These are phyloP conservation scores for Chironomus tentans DNA, from an alignment of 2,888 invertebrate species.

Conservation along the genomic window DNA sequence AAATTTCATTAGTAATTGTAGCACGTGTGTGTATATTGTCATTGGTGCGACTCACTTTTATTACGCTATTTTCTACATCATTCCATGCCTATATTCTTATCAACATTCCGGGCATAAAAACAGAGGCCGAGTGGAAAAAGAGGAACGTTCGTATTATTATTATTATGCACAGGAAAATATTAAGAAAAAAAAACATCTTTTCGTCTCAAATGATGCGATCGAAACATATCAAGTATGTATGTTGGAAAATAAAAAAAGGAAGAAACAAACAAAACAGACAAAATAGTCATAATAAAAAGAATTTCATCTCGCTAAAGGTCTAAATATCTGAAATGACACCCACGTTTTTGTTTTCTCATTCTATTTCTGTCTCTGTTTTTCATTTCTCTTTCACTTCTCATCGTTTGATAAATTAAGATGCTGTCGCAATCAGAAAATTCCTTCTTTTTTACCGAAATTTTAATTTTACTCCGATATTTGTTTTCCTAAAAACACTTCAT, in stretches of 20 bases:
- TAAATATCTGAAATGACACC: background rate
- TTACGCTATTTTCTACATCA: background rate
- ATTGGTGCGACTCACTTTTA: background rate
- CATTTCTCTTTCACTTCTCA: background rate
- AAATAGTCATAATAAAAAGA: background rate
- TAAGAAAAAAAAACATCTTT: background rate
- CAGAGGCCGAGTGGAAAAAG: background rate
- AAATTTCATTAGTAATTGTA: background rate
- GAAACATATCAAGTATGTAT: too few relatives aligned
- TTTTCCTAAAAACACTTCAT: background rate
- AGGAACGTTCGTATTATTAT: background rate
- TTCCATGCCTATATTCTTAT: background rate
- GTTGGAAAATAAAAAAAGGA: too few relatives aligned
- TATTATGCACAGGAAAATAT: background rate
- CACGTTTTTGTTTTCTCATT: conserved; percentile 4
- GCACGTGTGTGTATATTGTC: background rate
- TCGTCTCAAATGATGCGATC: background rate
- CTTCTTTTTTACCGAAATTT: background rate
- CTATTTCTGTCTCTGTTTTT: background rate
- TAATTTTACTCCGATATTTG: background rate
- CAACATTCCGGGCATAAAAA: too few relatives aligned
- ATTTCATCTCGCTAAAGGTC: background rate
- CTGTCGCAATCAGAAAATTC: conserved; percentile 11
- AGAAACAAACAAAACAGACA: background rate
- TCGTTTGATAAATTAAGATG: conserved; percentile 15